These are phyloP conservation scores for Tetragonula clypearis DNA, from an alignment of 1,140 invertebrate genomes.

Conservation along the genomic window DNA sequence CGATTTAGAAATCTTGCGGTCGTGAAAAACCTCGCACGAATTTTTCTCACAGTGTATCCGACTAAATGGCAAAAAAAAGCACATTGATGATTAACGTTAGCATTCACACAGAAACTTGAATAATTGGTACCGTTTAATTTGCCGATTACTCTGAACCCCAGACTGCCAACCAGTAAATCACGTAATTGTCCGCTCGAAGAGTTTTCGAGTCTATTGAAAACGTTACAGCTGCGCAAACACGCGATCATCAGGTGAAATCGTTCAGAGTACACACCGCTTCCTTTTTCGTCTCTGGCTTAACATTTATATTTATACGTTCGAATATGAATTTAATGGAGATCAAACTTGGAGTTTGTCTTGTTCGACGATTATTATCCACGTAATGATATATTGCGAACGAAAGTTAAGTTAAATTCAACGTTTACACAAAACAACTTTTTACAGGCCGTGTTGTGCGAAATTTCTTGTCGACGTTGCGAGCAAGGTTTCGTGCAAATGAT, in stretches of 20 bases:
- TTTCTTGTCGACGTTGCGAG: background rate
- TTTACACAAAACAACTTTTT: background rate
- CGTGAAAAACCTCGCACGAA: background rate
- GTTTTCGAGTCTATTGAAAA: constrained; percentile 49
- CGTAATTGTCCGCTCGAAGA: constrained; percentile 46
- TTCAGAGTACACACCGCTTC: constrained; percentile 15
- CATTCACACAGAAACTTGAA: background rate
- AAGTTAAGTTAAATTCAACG: background rate
- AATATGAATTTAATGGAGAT: background rate
- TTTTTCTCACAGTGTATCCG: too few species aligned
- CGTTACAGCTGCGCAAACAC: constrained; percentile 64
- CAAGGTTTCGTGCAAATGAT: too few species aligned
- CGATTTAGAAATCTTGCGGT: background rate
- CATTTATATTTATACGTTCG: constrained; percentile 23
- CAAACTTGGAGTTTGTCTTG: background rate
- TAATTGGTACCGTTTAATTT: background rate
- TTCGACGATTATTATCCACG: background rate
- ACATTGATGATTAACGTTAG: background rate
- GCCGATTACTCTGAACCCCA: background rate
- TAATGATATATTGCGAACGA: background rate
- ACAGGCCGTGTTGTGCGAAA: background rate
- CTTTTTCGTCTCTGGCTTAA: background rate
- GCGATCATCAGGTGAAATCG: constrained; percentile 59
- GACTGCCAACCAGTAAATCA: constrained; percentile 56
- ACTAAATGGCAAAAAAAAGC: background rate